Percentiles rank a stretch among this genome's conserved stretches.
These are phyloP conservation scores for Microvelia longipes DNA, from an alignment of 1,140 invertebrate genomes.

Conservation along the genomic window DNA sequence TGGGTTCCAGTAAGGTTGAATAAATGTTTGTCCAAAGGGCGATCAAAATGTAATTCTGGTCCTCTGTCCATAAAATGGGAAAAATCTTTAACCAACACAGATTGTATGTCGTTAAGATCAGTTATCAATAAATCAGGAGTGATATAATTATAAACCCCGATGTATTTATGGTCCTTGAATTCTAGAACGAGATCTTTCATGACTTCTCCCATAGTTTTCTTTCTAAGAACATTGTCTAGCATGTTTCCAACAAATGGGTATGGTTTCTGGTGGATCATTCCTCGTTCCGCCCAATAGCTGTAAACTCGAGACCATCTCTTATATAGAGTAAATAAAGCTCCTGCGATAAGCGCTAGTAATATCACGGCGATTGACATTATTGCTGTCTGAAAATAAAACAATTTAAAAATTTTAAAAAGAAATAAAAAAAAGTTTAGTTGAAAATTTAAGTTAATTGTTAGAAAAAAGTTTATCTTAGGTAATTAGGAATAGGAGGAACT, in stretches of 20 bases:
- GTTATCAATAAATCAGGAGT: constrained; percentile 17
- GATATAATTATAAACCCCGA: constrained; percentile 19
- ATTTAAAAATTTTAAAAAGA: too few relatives aligned
- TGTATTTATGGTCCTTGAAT: constrained; percentile 20
- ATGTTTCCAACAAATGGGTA: not conserved
- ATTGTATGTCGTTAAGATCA: constrained; percentile 33
- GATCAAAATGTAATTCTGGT: constrained; percentile 30
- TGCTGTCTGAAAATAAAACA: too few relatives aligned
- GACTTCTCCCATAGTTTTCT: not conserved
- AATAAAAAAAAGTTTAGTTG: too few relatives aligned
- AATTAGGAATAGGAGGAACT: too few relatives aligned
- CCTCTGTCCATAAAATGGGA: constrained; percentile 35
- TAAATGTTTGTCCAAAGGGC: constrained; percentile 35
- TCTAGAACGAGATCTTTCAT: not conserved
- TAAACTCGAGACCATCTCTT: not conserved
- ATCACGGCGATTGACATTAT: not conserved
- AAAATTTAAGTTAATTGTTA: too few relatives aligned
- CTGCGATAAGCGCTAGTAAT: not conserved
- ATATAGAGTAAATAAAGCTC: not conserved
- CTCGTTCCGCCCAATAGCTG: not conserved
- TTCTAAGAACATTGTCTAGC: not conserved
- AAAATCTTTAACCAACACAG: constrained; percentile 40
- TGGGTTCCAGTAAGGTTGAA: constrained; percentile 35
- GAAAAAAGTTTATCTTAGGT: too few relatives aligned
- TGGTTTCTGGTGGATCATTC: not conserved